Percentiles rank a stretch among this genome's conserved stretches.
phyloP scores from a whole-genome alignment of 1,140 invertebrate genomes.

The Euwallacea similis region DNA sequence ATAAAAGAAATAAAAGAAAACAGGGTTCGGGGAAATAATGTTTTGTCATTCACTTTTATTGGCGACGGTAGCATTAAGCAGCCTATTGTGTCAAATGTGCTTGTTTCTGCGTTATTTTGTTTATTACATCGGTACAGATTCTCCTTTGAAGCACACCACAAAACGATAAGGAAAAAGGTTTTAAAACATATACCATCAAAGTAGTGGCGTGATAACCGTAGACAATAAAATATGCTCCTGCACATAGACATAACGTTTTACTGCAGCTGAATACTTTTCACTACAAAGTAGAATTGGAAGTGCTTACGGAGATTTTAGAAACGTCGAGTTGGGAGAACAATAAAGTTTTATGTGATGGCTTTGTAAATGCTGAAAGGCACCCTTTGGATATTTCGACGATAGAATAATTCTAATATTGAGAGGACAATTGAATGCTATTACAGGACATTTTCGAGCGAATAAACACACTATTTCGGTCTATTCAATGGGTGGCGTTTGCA shows the following conservation, averaged over 20 bases:
- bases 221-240: too few relatives aligned
- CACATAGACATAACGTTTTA: neutral
- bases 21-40: constrained; percentile 26
- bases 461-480: neutral
- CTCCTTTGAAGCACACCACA: neutral
- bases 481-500: too few relatives aligned
- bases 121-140: neutral
- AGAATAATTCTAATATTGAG: constrained; percentile 2
- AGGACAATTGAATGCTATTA: neutral
- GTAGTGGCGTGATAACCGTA: too few relatives aligned
- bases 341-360: constrained; percentile 4
- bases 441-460: neutral
- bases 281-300: constrained; percentile 3
- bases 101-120: constrained; percentile 25
- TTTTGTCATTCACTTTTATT: constrained; percentile 31
- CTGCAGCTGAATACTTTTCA: neutral
- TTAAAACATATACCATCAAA: too few relatives aligned
- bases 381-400: constrained; percentile 1
- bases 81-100: constrained; percentile 30
- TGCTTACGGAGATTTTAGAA: constrained; percentile 3
- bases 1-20: constrained; percentile 31
- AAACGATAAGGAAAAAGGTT: too few relatives aligned
- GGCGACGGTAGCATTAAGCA: constrained; percentile 24
- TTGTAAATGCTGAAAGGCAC: neutral
- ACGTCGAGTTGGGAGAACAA: neutral